Evolutionary conservation across 2,888 invertebrate genomes (phyloP).

Genomic region (Limnephilus auricula): DNA sequence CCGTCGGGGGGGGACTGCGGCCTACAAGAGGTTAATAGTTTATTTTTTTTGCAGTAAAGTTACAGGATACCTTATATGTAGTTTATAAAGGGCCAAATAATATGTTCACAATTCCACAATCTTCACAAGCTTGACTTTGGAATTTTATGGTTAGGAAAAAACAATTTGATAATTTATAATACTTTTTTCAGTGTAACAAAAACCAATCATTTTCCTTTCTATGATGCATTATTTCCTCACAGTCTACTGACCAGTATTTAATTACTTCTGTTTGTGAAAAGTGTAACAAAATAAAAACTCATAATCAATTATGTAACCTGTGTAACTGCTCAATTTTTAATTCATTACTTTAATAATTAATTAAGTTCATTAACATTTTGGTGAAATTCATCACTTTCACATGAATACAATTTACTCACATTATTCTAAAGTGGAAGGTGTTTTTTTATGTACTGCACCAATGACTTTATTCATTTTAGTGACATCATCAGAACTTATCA

Average conservation of each 20-base stretch:
- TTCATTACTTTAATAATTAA: background rate
- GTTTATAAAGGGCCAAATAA: too few species aligned
- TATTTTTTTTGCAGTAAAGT: too few species aligned
- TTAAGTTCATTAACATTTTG: slow-evolving; percentile 37
- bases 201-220: background rate
- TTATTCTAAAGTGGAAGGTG: slow-evolving; percentile 26
- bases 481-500: slow-evolving; percentile 23
- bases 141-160: too few species aligned
- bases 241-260: background rate
- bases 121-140: background rate
- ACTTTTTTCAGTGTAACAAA: background rate
- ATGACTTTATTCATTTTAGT: background rate
- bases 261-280: background rate
- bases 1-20: too few species aligned
- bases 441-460: slow-evolving; percentile 9
- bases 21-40: too few species aligned
- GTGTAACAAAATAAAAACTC: background rate
- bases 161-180: too few species aligned
- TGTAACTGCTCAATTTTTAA: slow-evolving; percentile 19
- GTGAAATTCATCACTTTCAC: slow-evolving; percentile 13
- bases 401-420: background rate
- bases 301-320: background rate
- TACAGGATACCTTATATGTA: too few species aligned
- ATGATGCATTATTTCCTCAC: background rate
- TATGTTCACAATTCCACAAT: background rate